phyloP scores from a whole-genome alignment of 2,888 invertebrate species.

The Lycocerus yunnanus region DNA sequence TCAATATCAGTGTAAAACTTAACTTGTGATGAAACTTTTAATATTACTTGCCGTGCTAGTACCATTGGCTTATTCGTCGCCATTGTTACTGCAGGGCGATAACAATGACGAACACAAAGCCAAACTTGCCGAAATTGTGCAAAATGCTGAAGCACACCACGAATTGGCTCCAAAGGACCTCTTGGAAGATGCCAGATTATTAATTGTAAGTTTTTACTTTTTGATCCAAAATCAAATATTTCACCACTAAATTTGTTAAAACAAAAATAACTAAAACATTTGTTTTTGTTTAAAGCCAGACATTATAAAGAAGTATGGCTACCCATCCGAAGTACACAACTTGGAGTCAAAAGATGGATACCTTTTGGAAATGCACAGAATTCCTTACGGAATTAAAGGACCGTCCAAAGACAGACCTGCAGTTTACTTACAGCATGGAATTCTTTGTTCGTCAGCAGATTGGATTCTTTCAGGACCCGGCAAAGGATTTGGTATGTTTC shows the following conservation, averaged over 20 bases:
- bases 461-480: slow-evolving; percentile 59
- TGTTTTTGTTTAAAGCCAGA: slow-evolving; percentile 1
- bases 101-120: background rate
- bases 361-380: slow-evolving; percentile 60
- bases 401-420: slow-evolving; percentile 52
- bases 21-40: background rate
- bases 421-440: slow-evolving; percentile 58
- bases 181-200: background rate
- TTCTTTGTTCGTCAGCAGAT: slow-evolving; percentile 56
- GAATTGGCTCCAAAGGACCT: background rate
- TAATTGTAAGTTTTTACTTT: background rate
- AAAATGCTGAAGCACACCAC: background rate
- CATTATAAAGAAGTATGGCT: slow-evolving; percentile 42
- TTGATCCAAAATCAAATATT: too few relatives aligned
- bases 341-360: slow-evolving; percentile 61
- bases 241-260: too few relatives aligned
- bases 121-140: background rate
- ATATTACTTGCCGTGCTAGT: background rate
- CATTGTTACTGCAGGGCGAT: background rate
- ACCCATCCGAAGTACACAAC: slow-evolving; percentile 53
- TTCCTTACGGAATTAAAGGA: slow-evolving; percentile 52
- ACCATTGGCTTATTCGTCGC: background rate
- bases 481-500: slow-evolving; percentile 47
- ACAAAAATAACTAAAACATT: background rate
- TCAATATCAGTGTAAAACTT: background rate